phyloP scores from a whole-genome alignment of 2,888 invertebrate genomes.

The Melinaea marsaeus region DNA sequence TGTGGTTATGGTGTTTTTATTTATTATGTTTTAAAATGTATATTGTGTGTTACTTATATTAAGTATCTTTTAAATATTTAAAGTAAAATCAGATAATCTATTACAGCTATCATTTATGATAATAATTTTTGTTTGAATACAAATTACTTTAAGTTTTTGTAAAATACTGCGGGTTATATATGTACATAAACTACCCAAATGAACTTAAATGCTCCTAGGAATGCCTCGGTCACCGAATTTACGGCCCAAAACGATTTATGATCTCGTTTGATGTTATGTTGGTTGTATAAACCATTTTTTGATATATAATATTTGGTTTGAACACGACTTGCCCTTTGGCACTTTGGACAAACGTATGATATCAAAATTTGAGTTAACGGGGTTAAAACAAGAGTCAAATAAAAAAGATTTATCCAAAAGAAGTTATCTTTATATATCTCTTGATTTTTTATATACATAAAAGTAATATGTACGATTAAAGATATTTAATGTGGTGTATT shows the following conservation, averaged over 20 bases:
- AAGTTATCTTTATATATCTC: too few relatives aligned
- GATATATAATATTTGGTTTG: constrained; percentile 1
- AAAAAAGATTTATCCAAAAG: too few relatives aligned
- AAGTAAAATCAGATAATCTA: neutral
- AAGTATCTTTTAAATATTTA: too few relatives aligned
- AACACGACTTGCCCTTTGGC: neutral
- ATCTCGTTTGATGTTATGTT: constrained; percentile 20
- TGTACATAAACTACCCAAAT: constrained; percentile 4
- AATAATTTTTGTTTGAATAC: neutral
- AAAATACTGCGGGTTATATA: neutral
- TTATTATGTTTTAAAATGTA: too few relatives aligned
- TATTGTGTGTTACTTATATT: too few relatives aligned
- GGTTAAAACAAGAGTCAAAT: too few relatives aligned
- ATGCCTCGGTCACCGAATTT: constrained; percentile 34
- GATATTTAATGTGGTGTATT: neutral
- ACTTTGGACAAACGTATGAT: neutral
- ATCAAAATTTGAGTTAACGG: neutral
- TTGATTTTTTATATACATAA: too few relatives aligned
- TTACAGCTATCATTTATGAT: neutral
- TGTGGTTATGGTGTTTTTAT: too few relatives aligned
- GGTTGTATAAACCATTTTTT: constrained; percentile 2
- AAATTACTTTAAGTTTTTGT: neutral
- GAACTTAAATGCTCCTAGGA: constrained; percentile 26
- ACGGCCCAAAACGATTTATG: constrained; percentile 36
- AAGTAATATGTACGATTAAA: too few relatives aligned